phyloP scores from a whole-genome alignment of 2,113 vertebrate species.

The Vombatus ursinus region DNA sequence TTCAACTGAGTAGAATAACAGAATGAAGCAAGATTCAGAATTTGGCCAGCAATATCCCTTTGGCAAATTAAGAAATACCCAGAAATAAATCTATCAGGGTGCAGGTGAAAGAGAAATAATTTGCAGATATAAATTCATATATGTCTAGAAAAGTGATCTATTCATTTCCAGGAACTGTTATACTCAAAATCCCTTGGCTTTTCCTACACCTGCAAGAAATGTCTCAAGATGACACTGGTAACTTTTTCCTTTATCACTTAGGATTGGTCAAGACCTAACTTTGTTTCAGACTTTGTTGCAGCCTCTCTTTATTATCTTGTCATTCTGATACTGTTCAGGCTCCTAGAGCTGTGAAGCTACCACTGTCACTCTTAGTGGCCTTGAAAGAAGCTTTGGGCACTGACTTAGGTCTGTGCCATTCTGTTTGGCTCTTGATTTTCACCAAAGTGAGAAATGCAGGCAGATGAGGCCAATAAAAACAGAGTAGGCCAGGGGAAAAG shows the following conservation, averaged over 20 bases:
- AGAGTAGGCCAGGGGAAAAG: background rate
- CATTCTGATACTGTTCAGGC: background rate
- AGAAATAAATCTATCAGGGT: background rate
- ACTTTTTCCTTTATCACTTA: background rate
- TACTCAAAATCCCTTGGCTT: background rate
- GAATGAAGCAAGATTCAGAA: slow-evolving; percentile 39
- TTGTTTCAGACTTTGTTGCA: background rate
- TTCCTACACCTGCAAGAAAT: background rate
- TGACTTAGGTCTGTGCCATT: background rate
- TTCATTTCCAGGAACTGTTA: background rate
- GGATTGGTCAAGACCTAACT: background rate
- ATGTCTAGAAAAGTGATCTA: background rate
- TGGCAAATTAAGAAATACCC: slow-evolving; percentile 28
- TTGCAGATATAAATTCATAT: background rate
- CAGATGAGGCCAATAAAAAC: background rate
- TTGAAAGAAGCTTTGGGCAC: background rate
- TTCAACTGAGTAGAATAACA: slow-evolving; percentile 57
- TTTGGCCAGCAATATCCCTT: slow-evolving; percentile 14
- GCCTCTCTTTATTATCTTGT: background rate
- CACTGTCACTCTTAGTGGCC: background rate
- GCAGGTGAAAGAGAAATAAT: background rate
- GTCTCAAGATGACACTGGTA: background rate
- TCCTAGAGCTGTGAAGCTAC: background rate
- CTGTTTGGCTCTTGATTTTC: background rate
- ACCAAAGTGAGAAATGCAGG: background rate